Conservation (phyloP, 2,888 invertebrate genomes). For the Ophraella communa region DNA sequence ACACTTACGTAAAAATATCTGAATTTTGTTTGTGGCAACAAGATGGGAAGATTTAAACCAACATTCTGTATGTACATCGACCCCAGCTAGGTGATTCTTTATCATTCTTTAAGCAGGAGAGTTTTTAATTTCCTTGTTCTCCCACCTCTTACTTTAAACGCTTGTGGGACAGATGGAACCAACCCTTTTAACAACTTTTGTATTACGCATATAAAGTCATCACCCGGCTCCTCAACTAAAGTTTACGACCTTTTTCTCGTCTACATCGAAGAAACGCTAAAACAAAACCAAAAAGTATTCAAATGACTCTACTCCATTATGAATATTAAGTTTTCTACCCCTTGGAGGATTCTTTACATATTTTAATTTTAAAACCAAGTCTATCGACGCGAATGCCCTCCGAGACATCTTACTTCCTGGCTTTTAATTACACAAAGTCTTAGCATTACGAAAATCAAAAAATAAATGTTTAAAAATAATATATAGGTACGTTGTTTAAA, state of each 20-base stretch:
- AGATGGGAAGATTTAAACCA: too few relatives aligned
- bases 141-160: background rate
- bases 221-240: conserved; percentile 6
- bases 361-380: conserved; percentile 15
- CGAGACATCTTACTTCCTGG: conserved; percentile 11
- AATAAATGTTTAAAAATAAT: background rate
- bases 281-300: conserved; percentile 23
- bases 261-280: conserved; percentile 14
- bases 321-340: conserved; percentile 25
- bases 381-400: conserved; percentile 13
- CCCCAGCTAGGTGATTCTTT: too few relatives aligned
- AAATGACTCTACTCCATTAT: conserved; percentile 26
- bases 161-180: background rate
- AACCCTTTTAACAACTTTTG: background rate
- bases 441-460: background rate
- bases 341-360: conserved; percentile 22
- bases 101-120: background rate
- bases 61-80: too few relatives aligned
- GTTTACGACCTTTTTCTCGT: background rate
- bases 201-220: background rate
- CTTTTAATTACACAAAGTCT: conserved; percentile 11
- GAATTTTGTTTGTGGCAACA: too few relatives aligned
- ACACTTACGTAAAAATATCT: too few relatives aligned
- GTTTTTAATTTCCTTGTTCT: background rate
- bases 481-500: too few relatives aligned